Conservation (phyloP, 2,888 invertebrate species). For the Drosophila siamana region DNA sequence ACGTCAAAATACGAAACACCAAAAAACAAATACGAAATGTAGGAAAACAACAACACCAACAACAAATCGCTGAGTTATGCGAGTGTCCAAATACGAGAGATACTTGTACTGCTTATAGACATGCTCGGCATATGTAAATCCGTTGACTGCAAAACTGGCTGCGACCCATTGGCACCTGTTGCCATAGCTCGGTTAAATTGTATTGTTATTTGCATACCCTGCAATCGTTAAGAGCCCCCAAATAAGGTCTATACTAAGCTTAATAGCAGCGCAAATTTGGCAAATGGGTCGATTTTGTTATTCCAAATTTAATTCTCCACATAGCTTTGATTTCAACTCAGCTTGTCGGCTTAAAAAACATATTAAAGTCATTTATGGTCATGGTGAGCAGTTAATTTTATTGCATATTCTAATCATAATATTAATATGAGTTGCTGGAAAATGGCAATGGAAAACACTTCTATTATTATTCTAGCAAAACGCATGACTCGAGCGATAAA, state of each 20-base stretch:
- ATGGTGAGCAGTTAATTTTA: no score
- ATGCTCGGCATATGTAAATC: conserved; percentile 30
- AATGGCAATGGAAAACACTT: no score
- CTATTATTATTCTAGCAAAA: no score
- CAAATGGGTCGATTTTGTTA: background rate
- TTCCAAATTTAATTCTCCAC: no score
- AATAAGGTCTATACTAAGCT: background rate
- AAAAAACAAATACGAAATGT: conserved; percentile 4
- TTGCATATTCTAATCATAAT: no score
- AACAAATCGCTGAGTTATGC: conserved; percentile 48
- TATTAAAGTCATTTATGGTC: no score
- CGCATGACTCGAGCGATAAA: no score
- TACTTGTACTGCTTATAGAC: conserved; percentile 51
- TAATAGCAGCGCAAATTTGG: background rate
- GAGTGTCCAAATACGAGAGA: conserved; percentile 39
- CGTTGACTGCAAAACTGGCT: conserved; percentile 24
- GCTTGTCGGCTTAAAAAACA: no score
- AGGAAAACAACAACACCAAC: conserved; percentile 10
- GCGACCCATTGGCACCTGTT: conserved; percentile 51
- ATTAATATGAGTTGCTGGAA: no score
- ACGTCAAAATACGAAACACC: conserved; percentile 6
- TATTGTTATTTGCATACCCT: conserved; percentile 23
- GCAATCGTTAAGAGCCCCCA: background rate
- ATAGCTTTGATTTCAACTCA: no score
- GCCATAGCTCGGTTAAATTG: conserved; percentile 16